These are phyloP conservation scores for Cephus nigrinus DNA, from an alignment of 2,888 invertebrate species.

Conservation along the genomic window DNA sequence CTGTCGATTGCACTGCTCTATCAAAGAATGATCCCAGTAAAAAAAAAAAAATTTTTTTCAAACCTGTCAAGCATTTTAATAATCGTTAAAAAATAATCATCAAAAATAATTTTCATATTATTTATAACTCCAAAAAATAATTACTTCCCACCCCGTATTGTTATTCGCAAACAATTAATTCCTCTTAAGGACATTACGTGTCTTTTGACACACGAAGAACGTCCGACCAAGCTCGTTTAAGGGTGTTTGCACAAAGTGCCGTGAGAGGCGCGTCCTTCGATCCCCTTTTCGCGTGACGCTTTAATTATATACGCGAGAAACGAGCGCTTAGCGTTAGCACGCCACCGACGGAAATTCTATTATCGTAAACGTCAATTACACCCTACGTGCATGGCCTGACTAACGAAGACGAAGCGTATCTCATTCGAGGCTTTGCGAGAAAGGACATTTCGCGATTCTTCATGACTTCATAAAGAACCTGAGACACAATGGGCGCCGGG, in stretches of 20 bases:
- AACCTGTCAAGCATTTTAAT: neutral
- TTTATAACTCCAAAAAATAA: too few species aligned
- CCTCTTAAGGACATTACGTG: neutral
- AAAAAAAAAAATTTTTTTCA: too few species aligned
- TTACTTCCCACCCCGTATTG: neutral
- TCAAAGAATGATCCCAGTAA: too few species aligned
- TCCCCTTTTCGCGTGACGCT: conserved; percentile 5
- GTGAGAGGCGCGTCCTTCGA: conserved; percentile 7
- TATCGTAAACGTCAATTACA: conserved; percentile 7
- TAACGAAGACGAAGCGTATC: neutral
- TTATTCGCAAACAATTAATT: neutral
- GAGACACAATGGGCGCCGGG: neutral
- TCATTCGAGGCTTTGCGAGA: neutral
- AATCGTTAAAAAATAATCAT: too few species aligned
- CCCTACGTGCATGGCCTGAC: neutral
- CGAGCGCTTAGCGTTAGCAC: conserved; percentile 2
- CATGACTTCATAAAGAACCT: neutral
- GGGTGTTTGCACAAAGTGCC: conserved; percentile 7
- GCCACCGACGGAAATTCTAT: conserved; percentile 3
- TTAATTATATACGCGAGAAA: conserved; percentile 7
- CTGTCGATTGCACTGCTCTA: too few species aligned
- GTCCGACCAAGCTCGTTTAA: neutral
- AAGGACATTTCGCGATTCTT: neutral
- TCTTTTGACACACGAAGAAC: neutral
- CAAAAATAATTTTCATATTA: too few species aligned